A percentile compares a stretch with the other conserved stretches of the same genome.
phyloP scores from a whole-genome alignment of 2,797 vertebrate species.

The Urophycis tenuis region DNA sequence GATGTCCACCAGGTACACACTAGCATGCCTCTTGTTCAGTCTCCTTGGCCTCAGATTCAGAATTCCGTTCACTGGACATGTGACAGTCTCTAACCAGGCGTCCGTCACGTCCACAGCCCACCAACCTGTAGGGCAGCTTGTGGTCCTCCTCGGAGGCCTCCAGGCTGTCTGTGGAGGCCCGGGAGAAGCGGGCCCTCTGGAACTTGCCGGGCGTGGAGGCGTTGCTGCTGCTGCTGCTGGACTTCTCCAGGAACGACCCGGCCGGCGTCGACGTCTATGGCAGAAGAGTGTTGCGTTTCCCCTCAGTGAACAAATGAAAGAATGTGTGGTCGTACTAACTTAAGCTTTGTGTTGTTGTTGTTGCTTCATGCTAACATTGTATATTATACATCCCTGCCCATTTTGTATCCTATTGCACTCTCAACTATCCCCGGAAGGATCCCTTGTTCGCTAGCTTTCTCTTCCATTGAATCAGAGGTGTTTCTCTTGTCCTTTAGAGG shows the following conservation, averaged over 20 bases:
- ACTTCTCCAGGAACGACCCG: constrained; percentile 67
- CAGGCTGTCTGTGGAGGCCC: constrained; percentile 71
- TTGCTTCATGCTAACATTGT: not conserved
- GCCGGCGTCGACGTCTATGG: constrained; percentile 73
- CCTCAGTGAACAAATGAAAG: too few species aligned
- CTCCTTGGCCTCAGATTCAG: not conserved
- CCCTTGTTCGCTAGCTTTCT: not conserved
- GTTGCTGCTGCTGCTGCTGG: constrained; percentile 65
- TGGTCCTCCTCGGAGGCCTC: constrained; percentile 67
- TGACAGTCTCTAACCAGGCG: not conserved
- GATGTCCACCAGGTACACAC: not conserved
- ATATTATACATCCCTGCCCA: not conserved
- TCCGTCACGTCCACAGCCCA: not conserved
- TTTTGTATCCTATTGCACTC: not conserved
- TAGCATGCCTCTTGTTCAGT: not conserved
- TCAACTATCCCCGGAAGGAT: not conserved
- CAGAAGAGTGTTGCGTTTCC: too few species aligned
- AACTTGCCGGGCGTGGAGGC: constrained; percentile 66
- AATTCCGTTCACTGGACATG: not conserved
- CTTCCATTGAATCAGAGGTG: not conserved
- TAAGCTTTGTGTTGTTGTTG: not conserved
- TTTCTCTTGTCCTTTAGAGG: not conserved
- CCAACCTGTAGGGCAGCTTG: constrained; percentile 83
- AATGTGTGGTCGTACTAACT: not conserved
- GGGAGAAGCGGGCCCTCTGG: constrained; percentile 69